Conservation (phyloP, 2,888 invertebrate genomes). For the Drosophila anceps region DNA sequence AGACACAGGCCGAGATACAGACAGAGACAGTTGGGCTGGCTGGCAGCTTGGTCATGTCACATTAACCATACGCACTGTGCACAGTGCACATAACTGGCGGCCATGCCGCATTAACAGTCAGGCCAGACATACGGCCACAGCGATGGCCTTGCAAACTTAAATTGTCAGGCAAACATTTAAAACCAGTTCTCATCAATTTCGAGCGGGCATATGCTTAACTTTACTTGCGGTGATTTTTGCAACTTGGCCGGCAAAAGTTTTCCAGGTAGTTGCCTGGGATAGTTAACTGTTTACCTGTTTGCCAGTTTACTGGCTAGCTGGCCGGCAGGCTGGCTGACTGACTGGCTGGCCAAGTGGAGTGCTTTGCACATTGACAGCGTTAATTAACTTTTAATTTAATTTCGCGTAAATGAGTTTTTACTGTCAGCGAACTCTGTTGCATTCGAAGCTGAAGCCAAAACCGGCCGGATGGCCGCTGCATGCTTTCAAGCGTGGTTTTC, state of each 20-base stretch:
- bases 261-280: slow-evolving; percentile 57
- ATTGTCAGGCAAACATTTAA: slow-evolving; percentile 74
- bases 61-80: slow-evolving; percentile 78
- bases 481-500: slow-evolving; percentile 80
- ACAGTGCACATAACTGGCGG: slow-evolving; percentile 63
- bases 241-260: slow-evolving; percentile 72
- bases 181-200: slow-evolving; percentile 80
- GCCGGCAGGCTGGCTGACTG: slow-evolving; percentile 5
- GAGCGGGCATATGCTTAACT: slow-evolving; percentile 79
- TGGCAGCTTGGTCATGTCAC: slow-evolving; percentile 68
- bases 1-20: background rate
- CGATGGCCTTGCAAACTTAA: slow-evolving; percentile 60
- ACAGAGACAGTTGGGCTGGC: slow-evolving; percentile 33
- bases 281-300: slow-evolving; percentile 50
- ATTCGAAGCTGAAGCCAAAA: slow-evolving; percentile 57
- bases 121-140: slow-evolving; percentile 15
- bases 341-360: slow-evolving; percentile 57
- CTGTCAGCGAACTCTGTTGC: slow-evolving; percentile 80
- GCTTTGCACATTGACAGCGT: slow-evolving; percentile 83
- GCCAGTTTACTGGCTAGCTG: background rate
- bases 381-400: slow-evolving; percentile 83
- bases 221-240: slow-evolving; percentile 77
- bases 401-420: slow-evolving; percentile 83
- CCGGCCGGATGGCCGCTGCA: slow-evolving; percentile 31
- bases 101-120: slow-evolving; percentile 46